Evolutionary conservation across 2,113 vertebrate species (phyloP).

Genomic region (Callocephalon fimbriatum): DNA sequence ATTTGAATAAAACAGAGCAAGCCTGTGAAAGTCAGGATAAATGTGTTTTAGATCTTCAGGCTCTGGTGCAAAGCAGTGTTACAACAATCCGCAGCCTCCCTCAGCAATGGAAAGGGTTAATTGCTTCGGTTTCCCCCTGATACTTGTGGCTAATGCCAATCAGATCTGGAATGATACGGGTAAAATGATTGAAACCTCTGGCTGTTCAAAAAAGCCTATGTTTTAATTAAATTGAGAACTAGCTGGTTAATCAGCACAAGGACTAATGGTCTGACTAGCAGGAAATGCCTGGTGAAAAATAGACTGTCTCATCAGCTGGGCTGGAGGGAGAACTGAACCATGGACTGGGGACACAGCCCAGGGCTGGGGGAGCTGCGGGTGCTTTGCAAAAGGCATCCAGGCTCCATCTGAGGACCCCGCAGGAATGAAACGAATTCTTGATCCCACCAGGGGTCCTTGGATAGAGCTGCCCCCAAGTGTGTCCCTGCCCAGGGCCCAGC

Average conservation of each 20-base stretch:
- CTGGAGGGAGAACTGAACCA: background rate
- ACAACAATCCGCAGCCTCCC: background rate
- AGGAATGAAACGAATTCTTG: background rate
- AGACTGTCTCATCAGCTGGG: background rate
- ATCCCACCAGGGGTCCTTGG: background rate
- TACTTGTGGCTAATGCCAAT: conserved; percentile 3
- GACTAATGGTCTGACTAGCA: conserved; percentile 63
- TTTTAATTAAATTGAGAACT: conserved; percentile 68
- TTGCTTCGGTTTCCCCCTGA: conserved; percentile 12
- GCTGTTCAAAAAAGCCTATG: background rate
- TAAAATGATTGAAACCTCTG: conserved; percentile 48
- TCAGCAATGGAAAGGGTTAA: conserved; percentile 47
- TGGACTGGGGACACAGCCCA: background rate
- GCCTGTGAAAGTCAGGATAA: background rate
- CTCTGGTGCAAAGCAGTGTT: background rate
- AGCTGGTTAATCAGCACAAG: conserved; percentile 64
- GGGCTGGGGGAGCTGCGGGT: background rate
- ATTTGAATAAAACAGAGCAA: background rate
- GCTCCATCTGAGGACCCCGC: fast-evolving
- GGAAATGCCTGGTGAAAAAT: conserved; percentile 18
- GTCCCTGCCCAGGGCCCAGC: background rate
- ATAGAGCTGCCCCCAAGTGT: background rate
- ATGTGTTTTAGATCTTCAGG: background rate
- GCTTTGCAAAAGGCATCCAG: background rate
- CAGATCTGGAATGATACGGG: conserved; percentile 1